A percentile compares a stretch with the other conserved stretches of the same genome.
phyloP scores from a whole-genome alignment of 2,888 invertebrate genomes.

The Tipula helvola region DNA sequence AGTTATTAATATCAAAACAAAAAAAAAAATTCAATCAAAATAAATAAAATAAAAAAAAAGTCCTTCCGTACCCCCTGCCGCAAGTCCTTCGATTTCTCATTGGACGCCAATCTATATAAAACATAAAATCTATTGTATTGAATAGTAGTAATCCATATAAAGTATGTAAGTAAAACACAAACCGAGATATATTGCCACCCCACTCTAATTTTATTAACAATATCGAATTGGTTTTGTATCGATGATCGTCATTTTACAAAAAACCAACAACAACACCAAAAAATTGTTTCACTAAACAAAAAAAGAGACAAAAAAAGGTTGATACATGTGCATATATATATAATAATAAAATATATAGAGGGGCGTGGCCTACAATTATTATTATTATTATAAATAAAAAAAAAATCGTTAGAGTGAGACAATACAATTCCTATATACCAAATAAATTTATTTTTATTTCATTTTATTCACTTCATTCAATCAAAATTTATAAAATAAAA shows the following conservation, averaged over 20 bases:
- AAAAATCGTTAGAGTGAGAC: neutral
- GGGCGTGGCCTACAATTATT: neutral
- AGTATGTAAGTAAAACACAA: neutral
- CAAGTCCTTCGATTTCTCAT: conserved; percentile 6
- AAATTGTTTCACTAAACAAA: neutral
- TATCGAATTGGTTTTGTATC: neutral
- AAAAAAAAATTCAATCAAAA: neutral
- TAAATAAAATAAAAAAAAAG: neutral
- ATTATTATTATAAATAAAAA: neutral
- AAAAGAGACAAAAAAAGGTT: conserved; percentile 9
- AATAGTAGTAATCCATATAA: neutral
- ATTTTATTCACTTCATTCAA: conserved; percentile 7
- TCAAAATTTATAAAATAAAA: neutral
- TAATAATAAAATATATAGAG: neutral
- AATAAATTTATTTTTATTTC: conserved; percentile 4
- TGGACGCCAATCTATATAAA: neutral
- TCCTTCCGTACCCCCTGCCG: neutral
- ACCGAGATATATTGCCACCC: neutral
- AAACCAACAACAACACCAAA: neutral
- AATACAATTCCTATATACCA: neutral
- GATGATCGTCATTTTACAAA: conserved; percentile 8
- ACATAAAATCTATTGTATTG: neutral
- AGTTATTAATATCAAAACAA: neutral
- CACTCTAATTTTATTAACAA: neutral
- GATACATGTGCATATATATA: neutral